phyloP scores from a whole-genome alignment of 2,113 vertebrate species.

The Syngnathus floridae region DNA sequence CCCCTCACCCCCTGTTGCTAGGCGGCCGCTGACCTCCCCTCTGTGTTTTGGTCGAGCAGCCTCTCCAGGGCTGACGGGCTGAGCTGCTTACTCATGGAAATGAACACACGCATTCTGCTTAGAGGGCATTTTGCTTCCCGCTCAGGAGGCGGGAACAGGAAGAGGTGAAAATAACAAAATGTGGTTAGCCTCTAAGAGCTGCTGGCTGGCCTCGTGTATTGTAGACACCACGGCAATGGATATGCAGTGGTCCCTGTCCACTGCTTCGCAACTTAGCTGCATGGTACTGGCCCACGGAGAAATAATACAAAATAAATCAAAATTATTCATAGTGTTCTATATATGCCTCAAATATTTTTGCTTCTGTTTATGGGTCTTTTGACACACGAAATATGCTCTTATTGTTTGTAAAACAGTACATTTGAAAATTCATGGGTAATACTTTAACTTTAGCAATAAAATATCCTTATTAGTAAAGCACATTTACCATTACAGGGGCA shows the following conservation, averaged over 20 bases:
- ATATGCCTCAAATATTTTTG: too few relatives aligned
- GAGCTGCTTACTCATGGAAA: conserved; percentile 69
- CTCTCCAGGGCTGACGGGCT: conserved; percentile 47
- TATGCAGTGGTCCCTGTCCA: not conserved
- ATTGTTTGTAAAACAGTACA: too few relatives aligned
- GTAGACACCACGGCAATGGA: not conserved
- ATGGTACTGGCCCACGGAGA: too few relatives aligned
- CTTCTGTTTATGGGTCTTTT: too few relatives aligned
- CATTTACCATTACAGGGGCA: too few relatives aligned
- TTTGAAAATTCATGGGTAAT: too few relatives aligned
- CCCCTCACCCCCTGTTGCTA: conserved; percentile 25
- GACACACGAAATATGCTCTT: too few relatives aligned
- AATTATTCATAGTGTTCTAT: too few relatives aligned
- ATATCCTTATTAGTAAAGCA: too few relatives aligned
- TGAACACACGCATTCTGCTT: conserved; percentile 58
- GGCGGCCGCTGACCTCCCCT: conserved; percentile 28
- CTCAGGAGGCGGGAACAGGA: conserved; percentile 56
- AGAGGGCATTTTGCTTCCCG: conserved; percentile 65
- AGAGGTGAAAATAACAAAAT: conserved; percentile 58
- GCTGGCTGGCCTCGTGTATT: not conserved
- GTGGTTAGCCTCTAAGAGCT: conserved; percentile 27
- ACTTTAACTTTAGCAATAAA: too few relatives aligned
- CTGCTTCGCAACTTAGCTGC: not conserved
- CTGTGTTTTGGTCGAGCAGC: conserved; percentile 40
- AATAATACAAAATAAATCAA: too few relatives aligned